Percentiles rank a stretch among this genome's conserved stretches.
Conservation (phyloP, 2,797 vertebrate species). For the Acanthiza pusilla region DNA sequence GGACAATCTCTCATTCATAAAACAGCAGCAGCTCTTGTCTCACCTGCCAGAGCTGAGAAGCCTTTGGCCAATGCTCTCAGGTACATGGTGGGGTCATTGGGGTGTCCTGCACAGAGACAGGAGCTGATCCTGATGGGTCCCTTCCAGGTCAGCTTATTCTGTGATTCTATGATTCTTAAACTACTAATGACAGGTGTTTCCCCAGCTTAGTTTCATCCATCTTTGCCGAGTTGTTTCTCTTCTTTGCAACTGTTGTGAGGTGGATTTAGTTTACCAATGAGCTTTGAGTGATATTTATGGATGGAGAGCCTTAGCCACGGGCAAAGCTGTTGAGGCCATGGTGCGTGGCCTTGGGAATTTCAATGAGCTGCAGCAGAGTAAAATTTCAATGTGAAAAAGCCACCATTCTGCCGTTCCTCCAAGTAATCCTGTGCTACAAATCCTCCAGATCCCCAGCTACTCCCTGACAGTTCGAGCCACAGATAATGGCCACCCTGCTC, state of each 20-base stretch:
- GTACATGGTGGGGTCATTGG: neutral
- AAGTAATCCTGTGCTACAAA: neutral
- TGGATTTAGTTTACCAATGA: neutral
- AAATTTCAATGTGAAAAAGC: neutral
- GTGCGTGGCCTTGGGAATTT: neutral
- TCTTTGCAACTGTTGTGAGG: neutral
- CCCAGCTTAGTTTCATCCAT: neutral
- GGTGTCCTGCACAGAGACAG: neutral
- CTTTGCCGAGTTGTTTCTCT: neutral
- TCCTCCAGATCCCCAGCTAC: slow-evolving; percentile 84
- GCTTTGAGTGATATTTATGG: neutral
- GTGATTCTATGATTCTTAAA: neutral
- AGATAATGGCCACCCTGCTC: slow-evolving; percentile 84
- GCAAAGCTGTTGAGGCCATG: neutral
- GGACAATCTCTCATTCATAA: neutral
- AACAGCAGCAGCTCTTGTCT: neutral
- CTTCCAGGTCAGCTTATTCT: neutral
- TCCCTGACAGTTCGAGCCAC: slow-evolving; percentile 87
- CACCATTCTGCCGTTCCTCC: neutral
- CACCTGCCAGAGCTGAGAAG: neutral
- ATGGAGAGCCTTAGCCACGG: neutral
- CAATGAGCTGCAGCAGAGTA: neutral
- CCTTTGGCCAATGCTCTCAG: neutral
- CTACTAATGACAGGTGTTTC: neutral
- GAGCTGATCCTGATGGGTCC: neutral